Evolutionary conservation across 2,797 vertebrate genomes (phyloP).

Genomic region (Gymnodraco acuticeps): DNA sequence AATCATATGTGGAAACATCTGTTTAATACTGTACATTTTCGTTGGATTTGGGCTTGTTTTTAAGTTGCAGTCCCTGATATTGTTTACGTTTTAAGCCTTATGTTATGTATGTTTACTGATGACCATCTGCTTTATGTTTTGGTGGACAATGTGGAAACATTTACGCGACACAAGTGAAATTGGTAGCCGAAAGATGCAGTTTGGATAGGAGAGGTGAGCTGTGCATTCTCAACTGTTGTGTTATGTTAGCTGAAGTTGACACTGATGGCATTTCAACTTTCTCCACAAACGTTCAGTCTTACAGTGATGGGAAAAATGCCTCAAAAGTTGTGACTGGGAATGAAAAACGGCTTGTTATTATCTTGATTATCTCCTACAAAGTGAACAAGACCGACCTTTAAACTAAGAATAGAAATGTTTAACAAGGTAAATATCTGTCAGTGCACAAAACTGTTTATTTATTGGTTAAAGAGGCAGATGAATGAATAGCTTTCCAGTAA

Average conservation of each 20-base stretch:
- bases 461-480: neutral
- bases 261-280: conserved; percentile 46
- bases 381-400: conserved; percentile 13
- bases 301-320: conserved; percentile 6
- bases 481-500: neutral
- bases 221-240: conserved; percentile 57
- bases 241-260: conserved; percentile 64
- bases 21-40: conserved; percentile 56
- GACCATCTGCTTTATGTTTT: conserved; percentile 73
- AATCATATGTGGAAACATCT: conserved; percentile 65
- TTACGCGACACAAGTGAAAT: conserved; percentile 55
- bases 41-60: conserved; percentile 46
- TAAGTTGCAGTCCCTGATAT: conserved; percentile 54
- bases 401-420: neutral
- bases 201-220: conserved; percentile 59
- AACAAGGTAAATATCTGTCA: conserved; percentile 6
- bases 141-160: conserved; percentile 56
- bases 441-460: neutral
- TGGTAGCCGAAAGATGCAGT: conserved; percentile 41
- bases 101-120: conserved; percentile 65
- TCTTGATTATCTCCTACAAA: conserved; percentile 16
- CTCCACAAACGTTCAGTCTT: conserved; percentile 30
- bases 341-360: conserved; percentile 23
- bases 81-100: conserved; percentile 63
- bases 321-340: conserved; percentile 27